phyloP scores from a whole-genome alignment of 2,888 invertebrate species.

The Deroplatys truncata region DNA sequence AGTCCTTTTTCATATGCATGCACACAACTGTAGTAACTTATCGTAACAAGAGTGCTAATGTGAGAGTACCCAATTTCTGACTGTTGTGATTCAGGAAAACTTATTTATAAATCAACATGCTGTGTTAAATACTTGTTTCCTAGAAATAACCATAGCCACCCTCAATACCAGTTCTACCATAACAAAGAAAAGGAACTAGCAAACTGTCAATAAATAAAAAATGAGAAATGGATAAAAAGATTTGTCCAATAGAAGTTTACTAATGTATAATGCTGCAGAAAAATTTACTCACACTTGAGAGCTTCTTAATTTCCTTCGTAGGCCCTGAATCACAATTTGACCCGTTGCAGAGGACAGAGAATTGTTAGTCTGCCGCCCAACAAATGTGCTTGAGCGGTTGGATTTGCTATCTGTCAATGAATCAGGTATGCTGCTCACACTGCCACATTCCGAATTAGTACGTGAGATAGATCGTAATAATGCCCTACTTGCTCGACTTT shows the following conservation, averaged over 20 bases:
- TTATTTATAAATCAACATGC: too few relatives aligned
- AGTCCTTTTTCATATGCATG: too few relatives aligned
- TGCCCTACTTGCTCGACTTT: conserved; percentile 26
- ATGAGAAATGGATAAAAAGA: not conserved
- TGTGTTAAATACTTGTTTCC: too few relatives aligned
- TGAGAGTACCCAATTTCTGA: too few relatives aligned
- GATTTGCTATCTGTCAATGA: conserved; percentile 17
- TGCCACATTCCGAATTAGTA: conserved; percentile 32
- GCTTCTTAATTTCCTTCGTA: conserved; percentile 57
- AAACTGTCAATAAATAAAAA: not conserved
- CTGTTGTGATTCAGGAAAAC: too few relatives aligned
- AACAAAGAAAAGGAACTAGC: not conserved
- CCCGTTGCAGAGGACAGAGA: conserved; percentile 80
- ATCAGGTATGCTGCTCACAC: conserved; percentile 23
- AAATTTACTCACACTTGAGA: conserved; percentile 60
- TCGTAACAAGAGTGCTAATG: too few relatives aligned
- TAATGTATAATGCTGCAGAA: not conserved
- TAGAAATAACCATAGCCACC: not conserved
- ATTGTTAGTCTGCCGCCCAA: conserved; percentile 81
- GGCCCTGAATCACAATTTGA: conserved; percentile 68
- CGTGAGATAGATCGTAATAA: conserved; percentile 25
- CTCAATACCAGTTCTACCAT: not conserved
- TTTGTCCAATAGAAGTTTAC: not conserved
- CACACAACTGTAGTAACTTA: too few relatives aligned
- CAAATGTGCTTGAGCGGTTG: conserved; percentile 41